Conservation (phyloP, 2,113 vertebrate genomes). For the Orycteropus afer region DNA sequence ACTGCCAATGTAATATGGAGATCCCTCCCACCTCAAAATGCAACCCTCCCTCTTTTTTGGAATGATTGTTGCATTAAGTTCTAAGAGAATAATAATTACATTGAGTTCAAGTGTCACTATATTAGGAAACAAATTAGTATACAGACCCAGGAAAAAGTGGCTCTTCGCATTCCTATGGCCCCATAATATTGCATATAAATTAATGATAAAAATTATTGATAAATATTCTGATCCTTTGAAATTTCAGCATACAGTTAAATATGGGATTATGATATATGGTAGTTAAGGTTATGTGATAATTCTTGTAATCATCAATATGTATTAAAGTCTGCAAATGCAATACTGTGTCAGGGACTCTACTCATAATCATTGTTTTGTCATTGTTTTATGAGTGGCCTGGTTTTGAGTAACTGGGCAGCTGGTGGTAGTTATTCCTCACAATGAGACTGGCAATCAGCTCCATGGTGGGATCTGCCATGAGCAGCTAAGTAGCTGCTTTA, state of each 20-base stretch:
- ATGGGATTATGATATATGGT: slow-evolving; percentile 3
- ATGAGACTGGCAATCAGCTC: no score
- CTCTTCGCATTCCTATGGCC: neutral
- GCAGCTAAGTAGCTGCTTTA: no score
- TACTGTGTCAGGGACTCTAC: neutral
- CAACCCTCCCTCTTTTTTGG: slow-evolving; percentile 64
- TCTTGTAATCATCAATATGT: neutral
- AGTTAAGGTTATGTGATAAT: no score
- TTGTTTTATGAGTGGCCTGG: no score
- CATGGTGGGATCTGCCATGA: no score
- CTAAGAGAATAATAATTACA: slow-evolving; percentile 63
- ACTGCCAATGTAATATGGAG: slow-evolving; percentile 53
- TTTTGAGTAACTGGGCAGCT: no score
- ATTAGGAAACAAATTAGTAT: slow-evolving; percentile 47
- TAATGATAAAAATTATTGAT: neutral
- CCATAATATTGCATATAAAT: neutral
- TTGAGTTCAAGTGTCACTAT: slow-evolving; percentile 46
- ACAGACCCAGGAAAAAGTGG: neutral
- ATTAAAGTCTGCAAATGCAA: neutral
- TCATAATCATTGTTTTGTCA: no score
- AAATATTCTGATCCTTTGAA: slow-evolving; percentile 16
- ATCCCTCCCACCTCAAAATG: slow-evolving; percentile 53
- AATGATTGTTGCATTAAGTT: slow-evolving; percentile 71
- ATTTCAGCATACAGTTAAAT: slow-evolving; percentile 43
- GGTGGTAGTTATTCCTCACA: no score